Conservation (phyloP, 2,797 vertebrate genomes). For the Manis crassicaudata region DNA sequence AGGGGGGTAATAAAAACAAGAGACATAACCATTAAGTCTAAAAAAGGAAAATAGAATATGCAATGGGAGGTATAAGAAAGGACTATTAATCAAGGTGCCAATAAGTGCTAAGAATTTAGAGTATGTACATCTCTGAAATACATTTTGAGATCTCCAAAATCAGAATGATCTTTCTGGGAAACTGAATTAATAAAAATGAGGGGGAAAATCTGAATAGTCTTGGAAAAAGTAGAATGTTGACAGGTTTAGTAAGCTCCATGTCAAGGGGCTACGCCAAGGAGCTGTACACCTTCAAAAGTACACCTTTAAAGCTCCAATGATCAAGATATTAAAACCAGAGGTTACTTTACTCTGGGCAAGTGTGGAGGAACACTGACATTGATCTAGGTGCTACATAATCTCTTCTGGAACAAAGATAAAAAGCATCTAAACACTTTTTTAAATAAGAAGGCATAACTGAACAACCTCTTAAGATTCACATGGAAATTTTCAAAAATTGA, state of each 20-base stretch:
- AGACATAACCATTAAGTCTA: not conserved
- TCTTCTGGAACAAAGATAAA: not conserved
- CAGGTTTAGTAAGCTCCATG: not conserved
- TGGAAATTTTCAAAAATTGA: not conserved
- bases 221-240: not conserved
- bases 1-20: not conserved
- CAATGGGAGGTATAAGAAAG: not conserved
- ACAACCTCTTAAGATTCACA: not conserved
- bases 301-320: not conserved
- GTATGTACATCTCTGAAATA: not conserved
- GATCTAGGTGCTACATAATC: not conserved
- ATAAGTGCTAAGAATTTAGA: not conserved
- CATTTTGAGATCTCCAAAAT: not conserved
- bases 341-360: not conserved
- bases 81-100: not conserved
- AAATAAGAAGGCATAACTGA: not conserved
- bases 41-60: not conserved
- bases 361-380: not conserved
- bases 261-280: not conserved
- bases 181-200: not conserved
- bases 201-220: not conserved
- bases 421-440: not conserved
- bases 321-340: not conserved
- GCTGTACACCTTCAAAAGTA: not conserved
- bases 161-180: not conserved